phyloP scores from a whole-genome alignment of 2,888 invertebrate species.

The Sesia bembeciformis region DNA sequence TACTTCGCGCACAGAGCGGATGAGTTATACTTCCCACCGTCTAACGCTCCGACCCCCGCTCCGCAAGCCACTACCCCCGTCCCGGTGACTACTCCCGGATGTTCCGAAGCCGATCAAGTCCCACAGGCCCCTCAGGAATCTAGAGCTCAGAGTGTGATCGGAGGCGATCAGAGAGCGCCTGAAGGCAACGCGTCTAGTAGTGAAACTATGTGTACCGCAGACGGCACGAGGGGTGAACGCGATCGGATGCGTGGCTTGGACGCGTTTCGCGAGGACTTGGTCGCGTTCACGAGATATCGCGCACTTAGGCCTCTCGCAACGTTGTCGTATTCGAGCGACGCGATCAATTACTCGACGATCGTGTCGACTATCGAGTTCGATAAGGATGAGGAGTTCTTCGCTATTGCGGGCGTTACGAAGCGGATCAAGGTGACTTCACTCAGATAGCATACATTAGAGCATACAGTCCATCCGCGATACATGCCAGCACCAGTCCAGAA shows the following conservation, averaged over 20 bases:
- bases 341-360: conserved; percentile 89
- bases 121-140: conserved; percentile 2
- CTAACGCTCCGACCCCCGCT: conserved; percentile 26
- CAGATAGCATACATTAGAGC: neutral
- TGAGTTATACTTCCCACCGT: conserved; percentile 77
- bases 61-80: conserved; percentile 10
- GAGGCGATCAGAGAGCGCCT: conserved; percentile 30
- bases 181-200: neutral
- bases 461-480: neutral
- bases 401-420: conserved; percentile 96
- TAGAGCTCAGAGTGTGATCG: conserved; percentile 11
- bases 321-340: conserved; percentile 91
- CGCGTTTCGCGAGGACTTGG: conserved; percentile 87
- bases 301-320: conserved; percentile 88
- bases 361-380: conserved; percentile 96
- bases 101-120: neutral
- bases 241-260: conserved; percentile 74
- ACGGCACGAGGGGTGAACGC: conserved; percentile 17
- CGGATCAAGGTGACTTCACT: conserved; percentile 79
- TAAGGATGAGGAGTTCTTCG: conserved; percentile 95
- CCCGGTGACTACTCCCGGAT: too few species aligned
- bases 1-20: conserved; percentile 87
- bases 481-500: too few species aligned
- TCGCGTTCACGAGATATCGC: conserved; percentile 88
- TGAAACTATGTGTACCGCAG: neutral